Percentiles rank a stretch among this genome's conserved stretches.
These are phyloP conservation scores for Hippocampus kuda DNA, from an alignment of 2,797 vertebrate species.

Conservation along the genomic window DNA sequence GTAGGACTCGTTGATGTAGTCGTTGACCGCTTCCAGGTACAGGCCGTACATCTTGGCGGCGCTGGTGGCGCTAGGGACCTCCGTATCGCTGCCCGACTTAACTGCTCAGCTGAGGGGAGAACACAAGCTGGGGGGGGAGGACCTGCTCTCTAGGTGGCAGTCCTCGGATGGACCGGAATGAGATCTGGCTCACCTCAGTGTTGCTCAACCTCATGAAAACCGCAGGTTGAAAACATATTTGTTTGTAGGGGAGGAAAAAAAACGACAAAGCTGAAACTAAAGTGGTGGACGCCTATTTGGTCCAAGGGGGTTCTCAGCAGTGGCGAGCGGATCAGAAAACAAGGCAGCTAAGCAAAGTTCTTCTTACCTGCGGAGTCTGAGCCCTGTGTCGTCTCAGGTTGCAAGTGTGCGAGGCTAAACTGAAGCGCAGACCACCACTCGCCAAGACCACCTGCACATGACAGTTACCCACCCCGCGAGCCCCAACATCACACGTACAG, in stretches of 20 bases:
- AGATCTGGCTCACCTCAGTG: constrained; percentile 17
- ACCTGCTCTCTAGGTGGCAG: background rate
- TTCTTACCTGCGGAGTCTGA: constrained; percentile 52
- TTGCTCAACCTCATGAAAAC: constrained; percentile 31
- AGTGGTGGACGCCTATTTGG: background rate
- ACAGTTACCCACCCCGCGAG: constrained; percentile 27
- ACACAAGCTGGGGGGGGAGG: background rate
- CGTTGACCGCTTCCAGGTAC: constrained; percentile 70
- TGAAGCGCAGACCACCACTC: constrained; percentile 31
- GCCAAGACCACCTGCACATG: constrained; percentile 59
- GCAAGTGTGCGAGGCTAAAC: constrained; percentile 11
- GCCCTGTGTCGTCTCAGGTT: constrained; percentile 23
- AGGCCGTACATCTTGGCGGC: constrained; percentile 68
- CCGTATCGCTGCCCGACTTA: constrained; percentile 34
- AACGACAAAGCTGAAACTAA: too few relatives aligned
- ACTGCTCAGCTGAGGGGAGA: constrained; percentile 33
- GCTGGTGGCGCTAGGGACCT: constrained; percentile 28
- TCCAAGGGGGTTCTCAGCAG: background rate
- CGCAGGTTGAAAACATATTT: constrained; percentile 22
- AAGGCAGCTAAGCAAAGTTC: background rate
- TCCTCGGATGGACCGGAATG: background rate
- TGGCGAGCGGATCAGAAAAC: background rate
- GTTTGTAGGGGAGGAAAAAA: constrained; percentile 9
- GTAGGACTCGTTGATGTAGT: constrained; percentile 72
- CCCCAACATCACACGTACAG: constrained; percentile 12